Evolutionary conservation across 2,797 vertebrate species (phyloP).

Genomic region (Yasuhikotakia modesta): DNA sequence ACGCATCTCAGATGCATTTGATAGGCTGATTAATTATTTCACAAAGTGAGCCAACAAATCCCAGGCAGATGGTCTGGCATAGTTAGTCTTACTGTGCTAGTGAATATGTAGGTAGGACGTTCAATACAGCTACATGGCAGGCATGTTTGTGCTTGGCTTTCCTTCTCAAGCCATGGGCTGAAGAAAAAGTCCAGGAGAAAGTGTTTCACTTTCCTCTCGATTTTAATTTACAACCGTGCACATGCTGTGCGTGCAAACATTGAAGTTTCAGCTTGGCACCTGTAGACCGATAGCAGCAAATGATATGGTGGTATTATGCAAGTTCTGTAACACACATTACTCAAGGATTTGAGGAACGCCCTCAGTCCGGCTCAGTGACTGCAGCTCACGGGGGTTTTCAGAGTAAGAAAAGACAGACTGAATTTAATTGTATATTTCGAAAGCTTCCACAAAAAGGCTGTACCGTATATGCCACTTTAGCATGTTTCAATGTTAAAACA

Average conservation of each 20-base stretch:
- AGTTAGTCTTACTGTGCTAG: slow-evolving; percentile 66
- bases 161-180: slow-evolving; percentile 57
- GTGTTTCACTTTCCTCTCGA: slow-evolving; percentile 6
- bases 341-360: neutral
- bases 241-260: slow-evolving; percentile 16
- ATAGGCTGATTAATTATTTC: slow-evolving; percentile 70
- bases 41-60: slow-evolving; percentile 67
- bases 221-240: slow-evolving; percentile 26
- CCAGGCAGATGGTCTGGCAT: slow-evolving; percentile 73
- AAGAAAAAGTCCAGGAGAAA: slow-evolving; percentile 34
- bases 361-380: neutral
- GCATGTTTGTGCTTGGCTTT: slow-evolving; percentile 47
- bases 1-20: slow-evolving; percentile 56
- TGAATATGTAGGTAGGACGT: slow-evolving; percentile 68
- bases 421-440: neutral
- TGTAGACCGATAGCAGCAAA: slow-evolving; percentile 4
- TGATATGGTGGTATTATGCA: slow-evolving; percentile 16
- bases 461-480: neutral
- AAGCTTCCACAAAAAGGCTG: neutral
- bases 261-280: slow-evolving; percentile 41
- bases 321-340: slow-evolving; percentile 37
- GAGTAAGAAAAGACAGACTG: too few relatives aligned
- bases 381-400: neutral
- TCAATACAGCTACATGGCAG: slow-evolving; percentile 60
- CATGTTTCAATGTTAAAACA: neutral